Percentiles rank a stretch among this genome's conserved stretches.
phyloP scores from a whole-genome alignment of 2,113 vertebrate species.

The Oryzias curvinotus region DNA sequence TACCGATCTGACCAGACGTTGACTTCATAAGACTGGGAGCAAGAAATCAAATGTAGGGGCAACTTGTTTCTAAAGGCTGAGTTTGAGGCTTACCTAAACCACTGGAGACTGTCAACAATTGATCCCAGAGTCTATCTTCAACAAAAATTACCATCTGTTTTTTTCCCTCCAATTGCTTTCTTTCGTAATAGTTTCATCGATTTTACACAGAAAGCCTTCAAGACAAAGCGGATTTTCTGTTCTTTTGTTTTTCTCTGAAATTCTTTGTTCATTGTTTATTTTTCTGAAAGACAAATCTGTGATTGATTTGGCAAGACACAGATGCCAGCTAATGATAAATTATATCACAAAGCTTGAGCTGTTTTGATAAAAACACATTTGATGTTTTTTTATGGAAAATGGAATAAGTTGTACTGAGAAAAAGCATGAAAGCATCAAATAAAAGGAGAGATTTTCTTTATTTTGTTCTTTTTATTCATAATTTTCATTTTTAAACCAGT shows the following conservation, averaged over 20 bases:
- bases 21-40: background rate
- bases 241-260: slow-evolving; percentile 11
- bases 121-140: slow-evolving; percentile 19
- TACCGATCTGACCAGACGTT: background rate
- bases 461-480: too few species aligned
- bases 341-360: background rate
- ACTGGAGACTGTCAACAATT: slow-evolving; percentile 21
- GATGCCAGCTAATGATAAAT: background rate
- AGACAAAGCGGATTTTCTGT: slow-evolving; percentile 19
- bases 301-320: slow-evolving; percentile 6
- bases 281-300: slow-evolving; percentile 8
- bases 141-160: slow-evolving; percentile 27
- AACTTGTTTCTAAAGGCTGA: slow-evolving; percentile 8
- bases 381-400: too few species aligned
- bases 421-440: too few species aligned
- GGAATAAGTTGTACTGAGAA: too few species aligned
- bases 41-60: slow-evolving; percentile 5
- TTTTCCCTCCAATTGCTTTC: background rate
- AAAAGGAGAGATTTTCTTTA: too few species aligned
- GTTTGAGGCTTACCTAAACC: slow-evolving; percentile 15
- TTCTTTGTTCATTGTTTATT: slow-evolving; percentile 12
- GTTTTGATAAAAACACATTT: too few species aligned
- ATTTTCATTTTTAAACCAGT: background rate
- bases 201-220: slow-evolving; percentile 24
- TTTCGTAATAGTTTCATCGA: slow-evolving; percentile 34